A percentile compares a stretch with the other conserved stretches of the same genome.
Evolutionary conservation across 2,797 vertebrate genomes (phyloP).

Genomic region (Oceanodroma leucorhoa): DNA sequence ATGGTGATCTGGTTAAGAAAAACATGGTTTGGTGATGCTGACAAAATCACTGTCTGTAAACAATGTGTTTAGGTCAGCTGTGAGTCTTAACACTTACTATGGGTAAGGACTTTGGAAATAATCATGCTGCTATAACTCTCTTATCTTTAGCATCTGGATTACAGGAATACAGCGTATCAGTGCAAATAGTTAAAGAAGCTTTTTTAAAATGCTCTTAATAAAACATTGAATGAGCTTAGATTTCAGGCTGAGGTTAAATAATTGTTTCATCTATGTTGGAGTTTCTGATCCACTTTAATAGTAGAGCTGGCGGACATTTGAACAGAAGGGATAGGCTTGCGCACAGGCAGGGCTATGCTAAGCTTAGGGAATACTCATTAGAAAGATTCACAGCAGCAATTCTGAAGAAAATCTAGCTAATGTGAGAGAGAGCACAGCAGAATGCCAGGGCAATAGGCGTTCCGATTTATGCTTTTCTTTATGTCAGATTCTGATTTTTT

Average conservation of each 20-base stretch:
- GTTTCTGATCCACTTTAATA: neutral
- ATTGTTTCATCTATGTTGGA: neutral
- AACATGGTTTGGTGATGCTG: neutral
- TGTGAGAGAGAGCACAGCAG: neutral
- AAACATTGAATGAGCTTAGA: neutral
- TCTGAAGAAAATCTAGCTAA: neutral
- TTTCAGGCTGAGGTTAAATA: neutral
- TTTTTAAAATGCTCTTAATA: neutral
- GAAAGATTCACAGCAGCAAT: neutral
- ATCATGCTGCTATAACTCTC: neutral
- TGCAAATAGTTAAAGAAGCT: neutral
- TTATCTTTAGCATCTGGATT: neutral
- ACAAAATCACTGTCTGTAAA: neutral
- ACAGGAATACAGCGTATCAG: neutral
- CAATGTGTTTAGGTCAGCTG: neutral
- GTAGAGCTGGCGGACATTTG: neutral
- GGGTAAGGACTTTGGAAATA: neutral
- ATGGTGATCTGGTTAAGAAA: neutral
- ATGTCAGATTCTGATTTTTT: neutral
- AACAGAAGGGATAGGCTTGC: neutral
- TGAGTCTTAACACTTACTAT: neutral
- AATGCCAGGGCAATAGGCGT: neutral
- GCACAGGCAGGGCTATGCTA: neutral
- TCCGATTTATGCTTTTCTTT: rapidly evolving
- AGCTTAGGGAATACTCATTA: neutral